Evolutionary conservation across 2,888 invertebrate genomes (phyloP).

Genomic region (Mythimna loreyi): DNA sequence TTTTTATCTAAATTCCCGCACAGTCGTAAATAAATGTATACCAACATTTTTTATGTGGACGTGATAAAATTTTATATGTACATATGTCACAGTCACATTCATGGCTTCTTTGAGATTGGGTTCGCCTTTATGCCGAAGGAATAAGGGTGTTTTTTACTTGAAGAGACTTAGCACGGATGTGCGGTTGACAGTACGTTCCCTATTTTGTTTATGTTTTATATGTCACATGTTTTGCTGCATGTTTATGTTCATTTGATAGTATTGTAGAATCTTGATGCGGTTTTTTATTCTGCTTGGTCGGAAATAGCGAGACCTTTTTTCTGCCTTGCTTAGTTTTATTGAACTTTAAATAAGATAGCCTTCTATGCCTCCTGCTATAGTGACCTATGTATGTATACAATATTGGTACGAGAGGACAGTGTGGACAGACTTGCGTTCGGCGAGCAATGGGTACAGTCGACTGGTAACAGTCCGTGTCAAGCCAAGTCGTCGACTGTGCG

Average conservation of each 20-base stretch:
- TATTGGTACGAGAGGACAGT: no score
- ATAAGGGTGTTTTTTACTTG: background rate
- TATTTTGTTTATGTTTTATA: conserved; percentile 17
- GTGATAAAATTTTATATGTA: conserved; percentile 47
- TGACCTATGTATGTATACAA: no score
- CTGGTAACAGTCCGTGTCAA: no score
- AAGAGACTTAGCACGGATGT: background rate
- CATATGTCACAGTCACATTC: background rate
- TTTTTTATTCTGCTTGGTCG: conserved; percentile 8
- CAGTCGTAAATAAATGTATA: conserved; percentile 56
- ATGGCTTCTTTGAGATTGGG: background rate
- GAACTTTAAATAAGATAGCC: no score
- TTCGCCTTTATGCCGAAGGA: background rate
- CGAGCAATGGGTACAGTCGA: no score
- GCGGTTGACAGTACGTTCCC: background rate
- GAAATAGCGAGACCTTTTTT: background rate
- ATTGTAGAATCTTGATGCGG: conserved; percentile 3
- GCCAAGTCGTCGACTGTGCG: no score
- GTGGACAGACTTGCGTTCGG: no score
- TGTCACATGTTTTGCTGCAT: conserved; percentile 12
- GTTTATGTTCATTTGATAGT: conserved; percentile 26
- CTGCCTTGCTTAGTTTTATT: background rate
- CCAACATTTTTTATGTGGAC: conserved; percentile 34
- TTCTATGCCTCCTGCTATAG: no score
- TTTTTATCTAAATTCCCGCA: conserved; percentile 57